phyloP scores from a whole-genome alignment of 2,888 invertebrate species.

The Sipha maydis region DNA sequence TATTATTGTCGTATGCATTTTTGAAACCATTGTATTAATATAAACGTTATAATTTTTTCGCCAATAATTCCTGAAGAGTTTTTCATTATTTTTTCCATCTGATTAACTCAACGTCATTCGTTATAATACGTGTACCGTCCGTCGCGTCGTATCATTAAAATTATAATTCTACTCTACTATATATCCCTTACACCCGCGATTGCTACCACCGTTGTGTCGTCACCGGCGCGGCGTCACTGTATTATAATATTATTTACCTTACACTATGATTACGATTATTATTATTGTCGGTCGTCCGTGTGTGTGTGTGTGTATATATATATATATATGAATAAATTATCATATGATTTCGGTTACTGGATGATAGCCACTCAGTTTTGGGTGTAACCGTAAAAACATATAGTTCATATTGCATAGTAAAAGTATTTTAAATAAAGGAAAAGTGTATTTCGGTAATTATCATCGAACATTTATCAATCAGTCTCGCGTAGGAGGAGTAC shows the following conservation, averaged over 20 bases:
- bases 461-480: neutral
- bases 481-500: neutral
- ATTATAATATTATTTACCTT: no score
- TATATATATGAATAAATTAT: slow-evolving; percentile 32
- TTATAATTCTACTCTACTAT: neutral
- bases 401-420: neutral
- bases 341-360: slow-evolving; percentile 27
- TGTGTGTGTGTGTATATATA: no score
- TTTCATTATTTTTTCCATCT: neutral
- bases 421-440: slow-evolving; percentile 16
- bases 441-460: slow-evolving; percentile 2
- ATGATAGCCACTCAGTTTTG: neutral
- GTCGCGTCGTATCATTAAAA: neutral
- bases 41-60: neutral
- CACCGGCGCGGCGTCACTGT: neutral
- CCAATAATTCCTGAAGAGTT: neutral
- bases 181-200: neutral
- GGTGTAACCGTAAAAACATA: neutral
- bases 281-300: neutral
- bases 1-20: neutral
- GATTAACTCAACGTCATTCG: neutral
- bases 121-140: neutral
- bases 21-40: neutral
- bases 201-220: neutral
- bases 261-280: neutral